Conservation (phyloP, 2,888 invertebrate genomes). For the Diarsia dahlii region DNA sequence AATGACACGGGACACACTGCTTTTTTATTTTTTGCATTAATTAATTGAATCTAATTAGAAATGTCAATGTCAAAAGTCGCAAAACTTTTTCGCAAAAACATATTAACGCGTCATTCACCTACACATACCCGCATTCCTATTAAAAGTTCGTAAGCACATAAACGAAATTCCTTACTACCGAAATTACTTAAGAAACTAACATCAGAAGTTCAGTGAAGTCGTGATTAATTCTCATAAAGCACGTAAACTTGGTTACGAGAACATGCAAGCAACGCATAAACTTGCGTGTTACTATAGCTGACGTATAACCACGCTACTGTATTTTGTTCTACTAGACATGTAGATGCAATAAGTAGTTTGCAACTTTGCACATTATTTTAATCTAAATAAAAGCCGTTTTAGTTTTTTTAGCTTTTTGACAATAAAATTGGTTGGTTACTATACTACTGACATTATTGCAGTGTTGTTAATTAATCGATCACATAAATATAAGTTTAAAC, state of each 20-base stretch:
- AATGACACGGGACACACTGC: too few relatives aligned
- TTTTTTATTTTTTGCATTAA: too few relatives aligned
- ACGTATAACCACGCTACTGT: not conserved
- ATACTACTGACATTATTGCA: not conserved
- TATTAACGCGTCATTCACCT: too few relatives aligned
- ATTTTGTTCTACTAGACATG: not conserved
- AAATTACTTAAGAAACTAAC: constrained; percentile 27
- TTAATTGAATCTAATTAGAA: not conserved
- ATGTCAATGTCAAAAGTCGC: not conserved
- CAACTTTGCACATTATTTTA: too few relatives aligned
- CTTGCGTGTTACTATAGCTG: constrained; percentile 16
- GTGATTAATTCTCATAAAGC: constrained; percentile 45
- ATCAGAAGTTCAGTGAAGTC: constrained; percentile 23
- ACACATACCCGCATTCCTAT: not conserved
- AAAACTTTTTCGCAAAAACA: not conserved
- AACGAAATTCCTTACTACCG: constrained; percentile 9
- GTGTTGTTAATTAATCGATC: not conserved
- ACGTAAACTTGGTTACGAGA: constrained; percentile 36
- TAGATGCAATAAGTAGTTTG: not conserved
- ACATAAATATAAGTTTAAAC: not conserved
- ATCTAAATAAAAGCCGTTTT: not conserved
- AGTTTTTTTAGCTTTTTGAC: not conserved
- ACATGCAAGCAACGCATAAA: constrained; percentile 28
- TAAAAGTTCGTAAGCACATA: not conserved
- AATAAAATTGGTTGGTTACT: not conserved